Percentiles rank a stretch among this genome's conserved stretches.
These are phyloP conservation scores for Vanessa cardui DNA, from an alignment of 2,888 invertebrate species.

Conservation along the genomic window DNA sequence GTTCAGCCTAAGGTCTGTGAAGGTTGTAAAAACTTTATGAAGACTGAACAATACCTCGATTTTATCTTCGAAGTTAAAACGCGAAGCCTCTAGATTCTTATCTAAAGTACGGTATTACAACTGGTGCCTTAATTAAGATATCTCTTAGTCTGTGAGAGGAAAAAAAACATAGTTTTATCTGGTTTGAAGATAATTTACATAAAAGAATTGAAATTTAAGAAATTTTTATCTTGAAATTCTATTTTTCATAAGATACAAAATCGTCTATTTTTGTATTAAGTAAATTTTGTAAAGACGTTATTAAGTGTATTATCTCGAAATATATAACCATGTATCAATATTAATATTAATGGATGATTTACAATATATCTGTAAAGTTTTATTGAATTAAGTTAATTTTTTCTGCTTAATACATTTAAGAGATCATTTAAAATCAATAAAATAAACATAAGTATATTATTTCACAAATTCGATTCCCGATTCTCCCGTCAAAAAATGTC, in stretches of 20 bases:
- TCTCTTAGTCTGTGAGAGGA: not conserved
- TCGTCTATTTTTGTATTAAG: not conserved
- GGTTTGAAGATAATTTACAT: not conserved
- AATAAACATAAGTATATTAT: no score
- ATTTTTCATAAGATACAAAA: no score
- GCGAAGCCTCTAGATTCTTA: conserved; percentile 1
- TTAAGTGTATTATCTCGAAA: no score
- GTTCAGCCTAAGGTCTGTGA: conserved; percentile 35
- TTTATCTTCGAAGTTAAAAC: conserved; percentile 47
- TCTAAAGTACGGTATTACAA: conserved; percentile 1
- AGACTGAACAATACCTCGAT: conserved; percentile 49
- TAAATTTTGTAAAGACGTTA: no score
- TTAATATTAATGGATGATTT: no score
- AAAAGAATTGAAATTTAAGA: not conserved
- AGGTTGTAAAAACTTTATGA: conserved; percentile 52
- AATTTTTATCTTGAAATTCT: not conserved
- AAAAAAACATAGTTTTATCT: not conserved
- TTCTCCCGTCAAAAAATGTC: no score
- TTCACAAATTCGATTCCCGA: no score
- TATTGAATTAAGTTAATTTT: no score
- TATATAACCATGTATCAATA: no score
- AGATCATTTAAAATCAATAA: no score
- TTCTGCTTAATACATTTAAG: no score
- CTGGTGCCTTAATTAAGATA: conserved; percentile 7
- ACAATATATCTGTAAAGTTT: no score